phyloP scores from a whole-genome alignment of 2,888 invertebrate genomes.

The Ormia ochracea region DNA sequence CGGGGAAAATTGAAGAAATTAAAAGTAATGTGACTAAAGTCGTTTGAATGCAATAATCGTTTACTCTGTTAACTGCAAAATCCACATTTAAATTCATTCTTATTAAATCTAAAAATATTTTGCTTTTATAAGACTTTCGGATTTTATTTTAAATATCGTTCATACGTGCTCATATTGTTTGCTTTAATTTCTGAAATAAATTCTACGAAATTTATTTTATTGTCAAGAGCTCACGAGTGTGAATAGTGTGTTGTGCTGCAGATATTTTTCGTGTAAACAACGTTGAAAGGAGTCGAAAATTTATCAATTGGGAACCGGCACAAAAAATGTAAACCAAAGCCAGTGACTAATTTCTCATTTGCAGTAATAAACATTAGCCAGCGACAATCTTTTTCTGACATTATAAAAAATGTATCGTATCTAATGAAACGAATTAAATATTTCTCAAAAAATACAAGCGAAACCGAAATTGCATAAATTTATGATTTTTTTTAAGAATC shows the following conservation, averaged over 20 bases:
- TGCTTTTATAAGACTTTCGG: not conserved
- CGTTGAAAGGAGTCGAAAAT: conserved; percentile 39
- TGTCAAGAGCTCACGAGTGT: conserved; percentile 11
- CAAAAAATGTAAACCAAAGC: not conserved
- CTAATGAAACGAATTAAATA: conserved; percentile 19
- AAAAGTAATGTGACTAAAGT: too few relatives aligned
- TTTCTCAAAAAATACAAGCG: not conserved
- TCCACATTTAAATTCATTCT: not conserved
- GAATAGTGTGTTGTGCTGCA: conserved; percentile 15
- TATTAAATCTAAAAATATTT: not conserved
- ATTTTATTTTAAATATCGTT: not conserved
- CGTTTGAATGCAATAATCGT: too few relatives aligned
- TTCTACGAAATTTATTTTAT: conserved; percentile 49
- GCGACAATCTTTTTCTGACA: conserved; percentile 48
- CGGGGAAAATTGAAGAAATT: too few relatives aligned
- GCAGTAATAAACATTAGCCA: conserved; percentile 45
- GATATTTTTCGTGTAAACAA: conserved; percentile 42
- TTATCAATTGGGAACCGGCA: conserved; percentile 18
- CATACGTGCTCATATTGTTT: not conserved
- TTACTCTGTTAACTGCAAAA: too few relatives aligned
- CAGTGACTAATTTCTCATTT: conserved; percentile 56
- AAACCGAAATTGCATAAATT: not conserved
- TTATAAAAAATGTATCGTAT: conserved; percentile 25
- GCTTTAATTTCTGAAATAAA: conserved; percentile 33
- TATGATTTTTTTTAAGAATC: conserved; percentile 51